Percentiles rank a stretch among this genome's conserved stretches.
Evolutionary conservation across 2,888 invertebrate genomes (phyloP).

Genomic region (Caenorhabditis uteleia): DNA sequence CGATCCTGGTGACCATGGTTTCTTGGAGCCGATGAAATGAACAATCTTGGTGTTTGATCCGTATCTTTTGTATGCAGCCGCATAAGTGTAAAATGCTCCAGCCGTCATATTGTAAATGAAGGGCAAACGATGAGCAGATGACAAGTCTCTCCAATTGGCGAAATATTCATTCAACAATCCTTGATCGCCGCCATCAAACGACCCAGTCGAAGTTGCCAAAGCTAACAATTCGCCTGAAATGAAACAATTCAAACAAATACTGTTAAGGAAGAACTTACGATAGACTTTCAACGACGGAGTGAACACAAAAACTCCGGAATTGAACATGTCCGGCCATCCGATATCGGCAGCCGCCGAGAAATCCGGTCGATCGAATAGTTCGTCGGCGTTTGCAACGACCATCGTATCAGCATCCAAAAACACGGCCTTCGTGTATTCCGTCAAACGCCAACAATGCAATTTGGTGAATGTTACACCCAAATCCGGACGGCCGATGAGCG

Average conservation of each 20-base stretch:
- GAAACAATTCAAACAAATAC: too few species aligned
- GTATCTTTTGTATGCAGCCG: slow-evolving; percentile 94
- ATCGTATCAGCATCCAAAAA: slow-evolving; percentile 97
- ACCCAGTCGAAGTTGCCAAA: slow-evolving; percentile 85
- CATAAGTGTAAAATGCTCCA: slow-evolving; percentile 91
- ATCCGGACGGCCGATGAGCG: slow-evolving; percentile 88
- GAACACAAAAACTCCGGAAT: slow-evolving; percentile 92
- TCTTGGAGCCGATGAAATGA: slow-evolving; percentile 93
- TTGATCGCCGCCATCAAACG: slow-evolving; percentile 84
- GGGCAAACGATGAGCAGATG: slow-evolving; percentile 87
- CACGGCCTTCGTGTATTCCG: slow-evolving; percentile 93
- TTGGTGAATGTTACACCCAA: slow-evolving; percentile 98
- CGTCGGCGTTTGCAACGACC: slow-evolving; percentile 95
- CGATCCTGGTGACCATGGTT: slow-evolving; percentile 81
- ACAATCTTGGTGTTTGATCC: slow-evolving; percentile 90
- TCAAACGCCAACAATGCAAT: slow-evolving; percentile 95
- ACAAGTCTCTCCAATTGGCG: slow-evolving; percentile 89
- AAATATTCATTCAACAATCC: slow-evolving; percentile 93
- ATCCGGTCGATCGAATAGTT: slow-evolving; percentile 87
- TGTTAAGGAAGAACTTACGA: slow-evolving; percentile 61
- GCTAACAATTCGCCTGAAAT: slow-evolving; percentile 77
- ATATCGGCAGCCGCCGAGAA: slow-evolving; percentile 67
- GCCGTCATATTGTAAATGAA: slow-evolving; percentile 98
- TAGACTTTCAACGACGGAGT: slow-evolving; percentile 87
- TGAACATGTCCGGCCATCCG: slow-evolving; percentile 76